Conservation (phyloP, 2,113 vertebrate genomes). For the Stegostoma tigrinum region DNA sequence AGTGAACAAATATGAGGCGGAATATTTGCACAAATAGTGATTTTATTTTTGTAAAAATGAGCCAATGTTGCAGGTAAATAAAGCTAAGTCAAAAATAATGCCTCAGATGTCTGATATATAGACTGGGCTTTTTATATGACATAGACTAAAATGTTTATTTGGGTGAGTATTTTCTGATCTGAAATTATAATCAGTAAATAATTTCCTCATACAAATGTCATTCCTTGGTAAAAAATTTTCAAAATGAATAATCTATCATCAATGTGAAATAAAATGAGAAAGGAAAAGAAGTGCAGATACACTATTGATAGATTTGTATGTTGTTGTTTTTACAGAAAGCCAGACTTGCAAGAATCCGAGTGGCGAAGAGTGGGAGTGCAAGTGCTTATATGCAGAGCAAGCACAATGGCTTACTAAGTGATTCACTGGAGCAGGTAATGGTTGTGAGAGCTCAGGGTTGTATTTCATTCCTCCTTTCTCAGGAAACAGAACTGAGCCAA, state of each 20-base stretch:
- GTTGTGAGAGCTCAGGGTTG: slow-evolving; percentile 48
- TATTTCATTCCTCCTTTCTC: background rate
- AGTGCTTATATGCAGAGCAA: slow-evolving; percentile 98
- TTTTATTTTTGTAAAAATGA: background rate
- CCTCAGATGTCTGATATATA: background rate
- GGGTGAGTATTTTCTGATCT: background rate
- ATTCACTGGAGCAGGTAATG: slow-evolving; percentile 83
- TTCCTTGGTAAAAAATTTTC: background rate
- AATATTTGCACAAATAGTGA: background rate
- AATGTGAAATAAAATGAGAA: background rate
- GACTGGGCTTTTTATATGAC: too few relatives aligned
- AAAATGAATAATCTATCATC: background rate
- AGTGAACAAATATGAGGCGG: background rate
- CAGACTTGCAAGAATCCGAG: slow-evolving; percentile 86
- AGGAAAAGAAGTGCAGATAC: background rate
- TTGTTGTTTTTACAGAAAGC: slow-evolving; percentile 78
- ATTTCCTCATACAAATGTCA: background rate
- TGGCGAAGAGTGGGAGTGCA: slow-evolving; percentile 85
- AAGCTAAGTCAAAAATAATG: background rate
- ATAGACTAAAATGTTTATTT: too few relatives aligned
- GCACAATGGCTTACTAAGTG: slow-evolving; percentile 82
- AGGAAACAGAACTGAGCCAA: background rate
- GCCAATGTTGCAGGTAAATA: background rate
- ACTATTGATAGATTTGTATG: slow-evolving; percentile 36
- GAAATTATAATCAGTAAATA: background rate